Evolutionary conservation across 2,113 vertebrate genomes (phyloP).

Genomic region (Lagopus muta): DNA sequence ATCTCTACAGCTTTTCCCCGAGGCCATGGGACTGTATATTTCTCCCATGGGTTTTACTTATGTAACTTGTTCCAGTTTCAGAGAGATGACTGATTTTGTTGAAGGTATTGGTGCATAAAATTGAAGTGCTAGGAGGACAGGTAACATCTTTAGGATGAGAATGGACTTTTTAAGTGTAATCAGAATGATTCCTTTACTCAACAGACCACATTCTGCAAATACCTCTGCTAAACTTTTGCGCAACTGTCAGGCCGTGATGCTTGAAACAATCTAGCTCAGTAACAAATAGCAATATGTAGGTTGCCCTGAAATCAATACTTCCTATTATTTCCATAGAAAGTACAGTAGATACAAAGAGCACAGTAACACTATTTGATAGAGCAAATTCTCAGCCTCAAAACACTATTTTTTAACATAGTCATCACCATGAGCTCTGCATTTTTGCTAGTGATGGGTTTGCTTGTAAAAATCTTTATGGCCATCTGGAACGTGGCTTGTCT

Average conservation of each 20-base stretch:
- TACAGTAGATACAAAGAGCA: no score
- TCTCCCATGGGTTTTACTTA: neutral
- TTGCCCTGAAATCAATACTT: no score
- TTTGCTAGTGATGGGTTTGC: no score
- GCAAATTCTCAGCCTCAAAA: no score
- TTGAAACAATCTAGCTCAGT: neutral
- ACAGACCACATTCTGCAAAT: neutral
- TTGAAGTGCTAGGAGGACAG: slow-evolving; percentile 14
- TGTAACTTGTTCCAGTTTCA: neutral
- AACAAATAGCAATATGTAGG: neutral
- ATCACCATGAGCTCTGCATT: no score
- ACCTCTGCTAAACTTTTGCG: neutral
- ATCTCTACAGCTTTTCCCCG: neutral
- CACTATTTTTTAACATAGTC: no score
- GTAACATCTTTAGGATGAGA: slow-evolving; percentile 3
- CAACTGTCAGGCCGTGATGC: neutral
- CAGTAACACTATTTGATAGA: no score
- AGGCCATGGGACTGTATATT: neutral
- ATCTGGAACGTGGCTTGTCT: no score
- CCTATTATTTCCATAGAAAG: no score
- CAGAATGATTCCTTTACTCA: neutral
- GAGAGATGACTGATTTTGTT: slow-evolving; percentile 31
- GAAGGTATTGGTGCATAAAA: slow-evolving; percentile 39
- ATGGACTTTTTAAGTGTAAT: neutral
- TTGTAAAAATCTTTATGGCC: no score